Evolutionary conservation across 2,888 invertebrate species (phyloP).

Genomic region (Ormyrus thymus): DNA sequence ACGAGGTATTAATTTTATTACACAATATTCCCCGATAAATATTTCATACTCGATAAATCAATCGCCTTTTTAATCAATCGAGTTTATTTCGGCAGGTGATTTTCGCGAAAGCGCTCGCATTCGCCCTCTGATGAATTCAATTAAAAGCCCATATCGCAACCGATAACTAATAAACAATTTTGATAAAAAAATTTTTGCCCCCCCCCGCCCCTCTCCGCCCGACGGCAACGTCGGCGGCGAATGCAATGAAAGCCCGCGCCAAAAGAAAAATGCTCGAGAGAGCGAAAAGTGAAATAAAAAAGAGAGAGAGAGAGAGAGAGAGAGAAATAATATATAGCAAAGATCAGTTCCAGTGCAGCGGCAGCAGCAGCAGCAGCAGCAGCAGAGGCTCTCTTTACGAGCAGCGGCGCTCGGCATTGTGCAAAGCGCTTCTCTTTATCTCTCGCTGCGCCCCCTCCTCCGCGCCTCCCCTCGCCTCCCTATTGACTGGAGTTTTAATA

Average conservation of each 20-base stretch:
- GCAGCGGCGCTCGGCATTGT: conserved; percentile 30
- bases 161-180: conserved; percentile 26
- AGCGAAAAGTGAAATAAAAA: neutral
- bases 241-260: neutral
- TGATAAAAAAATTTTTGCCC: neutral
- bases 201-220: too few relatives aligned
- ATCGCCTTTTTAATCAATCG: neutral
- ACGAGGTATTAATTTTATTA: too few relatives aligned
- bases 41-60: neutral
- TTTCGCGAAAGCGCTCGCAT: too few relatives aligned
- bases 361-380: neutral
- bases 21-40: neutral
- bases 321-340: conserved; percentile 36
- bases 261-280: neutral
- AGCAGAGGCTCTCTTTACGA: conserved; percentile 45
- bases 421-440: conserved; percentile 26
- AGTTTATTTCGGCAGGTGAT: too few relatives aligned
- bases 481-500: conserved; percentile 74
- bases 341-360: conserved; percentile 13
- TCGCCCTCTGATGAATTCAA: neutral
- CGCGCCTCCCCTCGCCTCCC: conserved; percentile 66
- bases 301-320: neutral
- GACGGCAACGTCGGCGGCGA: too few relatives aligned
- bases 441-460: conserved; percentile 50
- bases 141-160: neutral